Base-by-base conservation (phyloP, 2,797 vertebrate species). In the Acomys russatus region DNA sequence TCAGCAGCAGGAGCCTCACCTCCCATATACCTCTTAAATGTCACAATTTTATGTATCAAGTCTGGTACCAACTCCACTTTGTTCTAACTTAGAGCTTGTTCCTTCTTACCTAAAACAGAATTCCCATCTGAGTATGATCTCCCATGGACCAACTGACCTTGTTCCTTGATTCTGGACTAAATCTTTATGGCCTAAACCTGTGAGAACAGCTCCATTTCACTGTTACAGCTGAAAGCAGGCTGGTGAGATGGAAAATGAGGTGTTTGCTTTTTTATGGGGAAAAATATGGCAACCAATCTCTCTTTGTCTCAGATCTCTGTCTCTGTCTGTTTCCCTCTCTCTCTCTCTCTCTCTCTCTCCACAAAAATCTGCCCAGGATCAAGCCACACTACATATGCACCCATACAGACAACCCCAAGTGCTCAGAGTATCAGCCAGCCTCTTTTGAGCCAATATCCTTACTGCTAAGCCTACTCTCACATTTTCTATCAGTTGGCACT, bases 91-190 rank as follows among this genome's bases (percentile, higher is more conserved):
- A 38, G 59, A 22, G 9, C 73, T 94, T 70, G 59, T 14, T 86
- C 61, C 49, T 78, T 91, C 71, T 94, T 90, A 63, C 25, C 35
- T 66, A 87, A 90, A 85, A n/a, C 79, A 90, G 93, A 33, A 79
- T 90, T 79, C 90, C 80, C 35, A 44, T 15, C 56, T 79, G 56
- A 74, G 78, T 54, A 28, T 1, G 23, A 80, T 2, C 89, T n/a
- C 84, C 20, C 30, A 54, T 28, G 14, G 68, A 54, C 7, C 64
- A 88, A 12, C 0, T 78, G 64, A 35, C 2, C 22, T 68, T 30
- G 22, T 63, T 84, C 44, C 35, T 87, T 64, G 18, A 51, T 90
- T n/a, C 38, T 11, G 74, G 28, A 71, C n/a, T 54, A n/a, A 2
- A 17, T 23, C 12, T 5, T 74, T 25, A 35, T 28, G 74, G n/a